Conservation (phyloP, 2,888 invertebrate species). For the Tillus elongatus region DNA sequence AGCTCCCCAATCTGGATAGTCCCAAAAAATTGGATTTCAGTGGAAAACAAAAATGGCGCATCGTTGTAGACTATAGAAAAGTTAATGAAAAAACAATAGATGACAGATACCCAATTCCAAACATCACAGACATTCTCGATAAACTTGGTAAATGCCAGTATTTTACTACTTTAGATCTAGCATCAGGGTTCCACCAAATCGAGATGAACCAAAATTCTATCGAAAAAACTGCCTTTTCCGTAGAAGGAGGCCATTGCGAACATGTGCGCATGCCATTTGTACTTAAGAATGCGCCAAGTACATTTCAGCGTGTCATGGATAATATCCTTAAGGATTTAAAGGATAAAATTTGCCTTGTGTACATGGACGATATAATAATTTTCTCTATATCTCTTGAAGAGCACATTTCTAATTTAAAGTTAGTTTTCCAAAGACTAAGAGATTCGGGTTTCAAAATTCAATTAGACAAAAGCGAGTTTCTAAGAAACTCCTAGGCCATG, state of each 20-base stretch:
- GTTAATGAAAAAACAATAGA: slow-evolving; percentile 5
- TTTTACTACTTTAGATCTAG: slow-evolving; percentile 1
- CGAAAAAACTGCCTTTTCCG: slow-evolving; percentile 5
- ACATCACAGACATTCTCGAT: background rate
- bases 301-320: slow-evolving; percentile 2
- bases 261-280: slow-evolving; percentile 5
- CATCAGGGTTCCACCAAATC: background rate
- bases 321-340: background rate
- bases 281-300: background rate
- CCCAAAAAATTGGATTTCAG: background rate
- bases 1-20: slow-evolving; percentile 9
- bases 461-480: slow-evolving; percentile 7
- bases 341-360: background rate
- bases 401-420: background rate
- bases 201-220: slow-evolving; percentile 5
- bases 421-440: slow-evolving; percentile 4
- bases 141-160: background rate
- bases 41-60: slow-evolving; percentile 7
- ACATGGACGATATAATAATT: slow-evolving; percentile 2
- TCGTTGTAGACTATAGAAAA: slow-evolving; percentile 9
- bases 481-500: slow-evolving; percentile 10
- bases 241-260: slow-evolving; percentile 7
- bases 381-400: background rate
- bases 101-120: slow-evolving; percentile 6
- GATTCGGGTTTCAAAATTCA: slow-evolving; percentile 9